These are phyloP conservation scores for Thaumetopoea pityocampa DNA, from an alignment of 1,140 invertebrate genomes.

Conservation along the genomic window DNA sequence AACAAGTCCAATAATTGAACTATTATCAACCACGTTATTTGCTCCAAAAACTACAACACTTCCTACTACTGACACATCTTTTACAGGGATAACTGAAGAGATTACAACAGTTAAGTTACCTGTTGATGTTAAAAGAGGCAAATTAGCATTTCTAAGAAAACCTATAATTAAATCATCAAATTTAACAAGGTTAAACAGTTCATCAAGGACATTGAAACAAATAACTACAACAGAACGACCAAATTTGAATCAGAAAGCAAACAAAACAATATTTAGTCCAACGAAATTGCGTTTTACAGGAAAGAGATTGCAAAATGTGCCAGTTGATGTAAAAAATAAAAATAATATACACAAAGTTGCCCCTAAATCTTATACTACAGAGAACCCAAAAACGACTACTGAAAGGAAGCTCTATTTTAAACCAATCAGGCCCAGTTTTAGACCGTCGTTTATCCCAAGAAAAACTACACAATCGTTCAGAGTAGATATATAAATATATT, in stretches of 20 bases:
- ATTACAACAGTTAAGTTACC: constrained; percentile 43
- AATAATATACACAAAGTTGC: constrained; percentile 34
- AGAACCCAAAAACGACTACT: constrained; percentile 50
- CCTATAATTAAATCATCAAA: constrained; percentile 50
- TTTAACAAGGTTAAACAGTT: constrained; percentile 35
- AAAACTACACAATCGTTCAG: constrained; percentile 39
- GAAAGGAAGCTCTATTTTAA: constrained; percentile 57
- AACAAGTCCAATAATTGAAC: constrained; percentile 47
- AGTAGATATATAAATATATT: constrained; percentile 37
- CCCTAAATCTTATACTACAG: constrained; percentile 37
- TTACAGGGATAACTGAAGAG: constrained; percentile 44
- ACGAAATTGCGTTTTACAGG: constrained; percentile 50
- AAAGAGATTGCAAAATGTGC: constrained; percentile 62
- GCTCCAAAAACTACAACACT: constrained; percentile 29
- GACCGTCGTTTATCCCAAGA: constrained; percentile 60
- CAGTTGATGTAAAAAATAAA: constrained; percentile 57
- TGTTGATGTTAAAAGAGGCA: constrained; percentile 55
- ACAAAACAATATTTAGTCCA: constrained; percentile 59
- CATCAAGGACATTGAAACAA: constrained; percentile 36
- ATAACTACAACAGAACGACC: constrained; percentile 34
- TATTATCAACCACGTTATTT: constrained; percentile 33
- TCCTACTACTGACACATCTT: constrained; percentile 43
- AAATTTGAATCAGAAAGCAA: constrained; percentile 45
- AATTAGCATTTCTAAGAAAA: constrained; percentile 60
- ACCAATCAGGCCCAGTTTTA: constrained; percentile 51